These are phyloP conservation scores for Drosophila subpulchrella DNA, from an alignment of 1,140 invertebrate genomes.

Conservation along the genomic window DNA sequence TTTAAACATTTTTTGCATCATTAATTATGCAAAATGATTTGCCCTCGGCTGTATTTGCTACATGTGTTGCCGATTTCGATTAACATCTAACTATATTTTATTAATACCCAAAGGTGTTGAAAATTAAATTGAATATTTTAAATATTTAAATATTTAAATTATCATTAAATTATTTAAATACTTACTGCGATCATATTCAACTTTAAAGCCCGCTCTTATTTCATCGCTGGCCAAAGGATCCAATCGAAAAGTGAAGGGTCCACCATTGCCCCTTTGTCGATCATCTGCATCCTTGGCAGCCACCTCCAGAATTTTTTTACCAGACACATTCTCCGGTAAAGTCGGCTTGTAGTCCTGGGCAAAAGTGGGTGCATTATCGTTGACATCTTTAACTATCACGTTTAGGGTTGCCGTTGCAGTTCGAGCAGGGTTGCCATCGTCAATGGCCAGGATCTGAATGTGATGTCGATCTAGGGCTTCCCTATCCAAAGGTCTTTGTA, in stretches of 20 bases:
- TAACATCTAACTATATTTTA: slow-evolving; percentile 8
- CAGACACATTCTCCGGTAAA: slow-evolving; percentile 87
- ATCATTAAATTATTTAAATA: slow-evolving; percentile 9
- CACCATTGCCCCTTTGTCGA: slow-evolving; percentile 87
- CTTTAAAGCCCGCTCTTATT: slow-evolving; percentile 87
- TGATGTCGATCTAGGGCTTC: slow-evolving; percentile 87
- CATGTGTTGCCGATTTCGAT: slow-evolving; percentile 9
- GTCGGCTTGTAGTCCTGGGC: slow-evolving; percentile 87
- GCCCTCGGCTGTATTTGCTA: not conserved
- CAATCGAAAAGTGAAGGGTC: slow-evolving; percentile 88
- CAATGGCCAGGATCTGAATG: slow-evolving; percentile 87
- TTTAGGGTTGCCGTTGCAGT: slow-evolving; percentile 89
- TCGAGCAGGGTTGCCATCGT: slow-evolving; percentile 87
- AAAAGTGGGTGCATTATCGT: slow-evolving; percentile 88
- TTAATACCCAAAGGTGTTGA: not conserved
- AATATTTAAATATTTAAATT: not conserved
- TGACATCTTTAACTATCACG: slow-evolving; percentile 88
- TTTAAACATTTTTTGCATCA: slow-evolving; percentile 27
- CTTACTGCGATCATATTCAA: slow-evolving; percentile 87
- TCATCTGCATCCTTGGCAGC: slow-evolving; percentile 88
- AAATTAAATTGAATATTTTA: not conserved
- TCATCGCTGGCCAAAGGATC: slow-evolving; percentile 87
- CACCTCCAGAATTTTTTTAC: slow-evolving; percentile 87
- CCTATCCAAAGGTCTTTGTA: slow-evolving; percentile 86
- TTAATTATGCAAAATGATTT: slow-evolving; percentile 48